These are phyloP conservation scores for Harpalus rubripes DNA, from an alignment of 2,888 invertebrate genomes.

Conservation along the genomic window DNA sequence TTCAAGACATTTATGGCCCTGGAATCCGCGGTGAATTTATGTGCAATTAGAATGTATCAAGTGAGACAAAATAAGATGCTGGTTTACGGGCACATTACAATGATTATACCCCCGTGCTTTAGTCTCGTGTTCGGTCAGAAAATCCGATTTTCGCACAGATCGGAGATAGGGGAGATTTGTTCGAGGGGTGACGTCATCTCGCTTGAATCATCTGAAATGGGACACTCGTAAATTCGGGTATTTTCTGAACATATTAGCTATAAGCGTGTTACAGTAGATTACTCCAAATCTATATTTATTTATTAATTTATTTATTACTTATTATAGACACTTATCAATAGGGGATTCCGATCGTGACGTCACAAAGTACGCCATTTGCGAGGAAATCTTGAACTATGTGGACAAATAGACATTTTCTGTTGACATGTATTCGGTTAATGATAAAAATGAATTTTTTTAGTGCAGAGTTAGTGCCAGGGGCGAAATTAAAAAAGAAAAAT, in stretches of 20 bases:
- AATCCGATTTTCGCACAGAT: conserved; percentile 51
- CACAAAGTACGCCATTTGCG: too few relatives aligned
- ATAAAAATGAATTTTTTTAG: too few relatives aligned
- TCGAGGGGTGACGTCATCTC: conserved; percentile 18
- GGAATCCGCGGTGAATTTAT: conserved; percentile 50
- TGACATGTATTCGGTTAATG: too few relatives aligned
- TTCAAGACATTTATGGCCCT: conserved; percentile 9
- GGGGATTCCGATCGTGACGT: too few relatives aligned
- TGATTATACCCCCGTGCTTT: conserved; percentile 38
- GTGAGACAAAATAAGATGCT: conserved; percentile 58
- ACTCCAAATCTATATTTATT: background rate
- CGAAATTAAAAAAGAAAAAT: too few relatives aligned
- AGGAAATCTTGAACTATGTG: too few relatives aligned
- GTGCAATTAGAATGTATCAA: conserved; percentile 64
- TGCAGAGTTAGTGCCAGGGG: too few relatives aligned
- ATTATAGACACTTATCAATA: background rate
- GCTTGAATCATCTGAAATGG: conserved; percentile 42
- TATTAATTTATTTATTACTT: background rate
- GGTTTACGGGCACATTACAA: conserved; percentile 54
- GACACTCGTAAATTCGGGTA: conserved; percentile 34
- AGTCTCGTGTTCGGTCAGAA: conserved; percentile 26
- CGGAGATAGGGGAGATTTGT: conserved; percentile 40
- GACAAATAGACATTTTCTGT: too few relatives aligned
- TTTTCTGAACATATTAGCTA: conserved; percentile 7
- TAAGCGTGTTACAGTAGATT: background rate